phyloP scores from a whole-genome alignment of 2,797 vertebrate genomes.

The Sebastes taczanowskii region DNA sequence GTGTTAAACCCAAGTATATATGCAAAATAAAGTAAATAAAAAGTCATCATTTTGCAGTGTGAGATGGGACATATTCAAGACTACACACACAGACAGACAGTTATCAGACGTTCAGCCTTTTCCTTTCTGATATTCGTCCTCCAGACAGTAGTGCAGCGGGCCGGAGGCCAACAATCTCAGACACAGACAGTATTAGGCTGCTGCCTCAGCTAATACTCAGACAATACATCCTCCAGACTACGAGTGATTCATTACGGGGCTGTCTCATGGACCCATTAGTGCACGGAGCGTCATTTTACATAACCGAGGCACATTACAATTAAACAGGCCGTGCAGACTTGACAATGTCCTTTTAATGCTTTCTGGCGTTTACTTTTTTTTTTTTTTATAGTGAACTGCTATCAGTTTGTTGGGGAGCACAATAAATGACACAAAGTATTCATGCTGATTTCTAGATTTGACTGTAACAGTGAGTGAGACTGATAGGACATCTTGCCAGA shows the following conservation, averaged over 20 bases:
- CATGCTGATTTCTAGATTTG: not conserved
- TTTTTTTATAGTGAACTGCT: not conserved
- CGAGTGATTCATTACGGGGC: constrained; percentile 52
- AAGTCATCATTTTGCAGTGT: constrained; percentile 8
- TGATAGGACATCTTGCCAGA: constrained; percentile 28
- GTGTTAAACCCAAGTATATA: constrained; percentile 24
- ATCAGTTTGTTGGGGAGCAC: not conserved
- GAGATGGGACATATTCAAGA: not conserved
- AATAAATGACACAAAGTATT: constrained; percentile 8
- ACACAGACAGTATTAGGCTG: constrained; percentile 53
- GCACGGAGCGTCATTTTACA: not conserved
- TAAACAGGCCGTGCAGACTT: not conserved
- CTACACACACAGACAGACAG: not conserved
- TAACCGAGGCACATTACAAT: constrained; percentile 2
- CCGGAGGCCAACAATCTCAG: constrained; percentile 57
- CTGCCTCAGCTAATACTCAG: constrained; percentile 51
- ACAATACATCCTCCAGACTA: constrained; percentile 59
- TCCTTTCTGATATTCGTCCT: constrained; percentile 14
- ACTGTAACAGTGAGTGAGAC: not conserved
- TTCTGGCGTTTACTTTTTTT: not conserved
- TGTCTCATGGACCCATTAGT: constrained; percentile 20
- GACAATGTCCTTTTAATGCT: not conserved
- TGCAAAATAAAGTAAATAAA: not conserved
- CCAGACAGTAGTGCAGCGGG: constrained; percentile 40
- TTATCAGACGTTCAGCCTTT: constrained; percentile 6